Conservation (phyloP, 1,140 invertebrate genomes). For the Druon quercuslanigerum region DNA sequence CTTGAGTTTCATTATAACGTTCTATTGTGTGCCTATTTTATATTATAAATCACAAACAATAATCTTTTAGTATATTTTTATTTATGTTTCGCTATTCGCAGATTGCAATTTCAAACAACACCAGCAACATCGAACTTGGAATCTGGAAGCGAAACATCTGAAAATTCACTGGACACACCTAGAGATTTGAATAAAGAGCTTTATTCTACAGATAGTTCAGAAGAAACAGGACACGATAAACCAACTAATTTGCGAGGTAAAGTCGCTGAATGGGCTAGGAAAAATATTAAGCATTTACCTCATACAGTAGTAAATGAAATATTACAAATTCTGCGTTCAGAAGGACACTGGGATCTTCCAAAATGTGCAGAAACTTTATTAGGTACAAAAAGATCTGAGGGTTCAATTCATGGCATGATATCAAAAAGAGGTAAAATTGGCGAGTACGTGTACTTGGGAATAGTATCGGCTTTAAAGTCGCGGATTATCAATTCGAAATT, state of each 20-base stretch:
- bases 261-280: conserved; percentile 33
- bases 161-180: no score
- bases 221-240: no score
- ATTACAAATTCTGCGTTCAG: conserved; percentile 36
- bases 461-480: conserved; percentile 20
- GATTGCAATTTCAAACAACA: no score
- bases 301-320: conserved; percentile 37
- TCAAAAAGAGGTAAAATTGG: conserved; percentile 31
- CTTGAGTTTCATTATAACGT: no score
- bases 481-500: conserved; percentile 5
- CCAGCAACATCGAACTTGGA: no score
- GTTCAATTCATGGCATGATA: conserved; percentile 7
- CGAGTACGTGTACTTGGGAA: conserved; percentile 34
- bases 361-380: conserved; percentile 36
- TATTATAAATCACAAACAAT: no score
- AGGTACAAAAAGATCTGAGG: conserved; percentile 14
- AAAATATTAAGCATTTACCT: conserved; percentile 35
- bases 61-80: no score
- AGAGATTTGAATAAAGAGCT: no score
- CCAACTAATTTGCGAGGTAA: neutral
- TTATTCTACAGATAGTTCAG: no score
- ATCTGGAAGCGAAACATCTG: no score
- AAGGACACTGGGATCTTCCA: conserved; percentile 36
- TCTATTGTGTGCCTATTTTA: no score
- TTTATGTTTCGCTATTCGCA: no score